Percentiles rank a stretch among this genome's conserved stretches.
These are phyloP conservation scores for Lepidostoma basale DNA, from an alignment of 1,140 invertebrate genomes.

Conservation along the genomic window DNA sequence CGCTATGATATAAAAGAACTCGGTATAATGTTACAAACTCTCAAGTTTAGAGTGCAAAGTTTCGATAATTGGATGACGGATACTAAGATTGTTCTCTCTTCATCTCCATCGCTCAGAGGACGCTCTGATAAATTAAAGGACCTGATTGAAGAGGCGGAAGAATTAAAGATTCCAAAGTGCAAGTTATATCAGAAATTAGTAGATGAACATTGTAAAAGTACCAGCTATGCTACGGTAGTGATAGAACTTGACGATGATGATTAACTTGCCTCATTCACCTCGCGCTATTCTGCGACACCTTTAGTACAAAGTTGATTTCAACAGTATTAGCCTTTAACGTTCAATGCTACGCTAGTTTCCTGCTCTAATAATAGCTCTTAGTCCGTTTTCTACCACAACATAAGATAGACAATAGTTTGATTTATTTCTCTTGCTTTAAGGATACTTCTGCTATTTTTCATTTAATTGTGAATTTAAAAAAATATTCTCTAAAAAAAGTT, in stretches of 20 bases:
- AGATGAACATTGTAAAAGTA: conserved; percentile 54
- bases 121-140: conserved; percentile 68
- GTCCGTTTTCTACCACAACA: too few relatives aligned
- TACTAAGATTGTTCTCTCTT: conserved; percentile 82
- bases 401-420: too few relatives aligned
- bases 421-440: too few relatives aligned
- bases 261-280: background rate
- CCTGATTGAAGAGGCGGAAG: conserved; percentile 56
- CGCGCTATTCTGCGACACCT: background rate
- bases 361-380: too few relatives aligned
- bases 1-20: conserved; percentile 94
- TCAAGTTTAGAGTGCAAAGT: conserved; percentile 89
- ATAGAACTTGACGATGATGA: conserved; percentile 55
- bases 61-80: conserved; percentile 91
- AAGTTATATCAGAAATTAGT: conserved; percentile 53
- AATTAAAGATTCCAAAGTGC: conserved; percentile 61
- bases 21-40: conserved; percentile 83
- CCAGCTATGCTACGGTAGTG: conserved; percentile 51
- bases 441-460: too few relatives aligned
- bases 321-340: conserved; percentile 39
- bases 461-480: too few relatives aligned
- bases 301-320: conserved; percentile 41
- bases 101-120: conserved; percentile 70
- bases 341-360: background rate
- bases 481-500: too few relatives aligned